Evolutionary conservation across 2,888 invertebrate species (phyloP), one percentile per base, ranked within the genome.

Genomic region (Lithophane semibrunnea): DNA sequence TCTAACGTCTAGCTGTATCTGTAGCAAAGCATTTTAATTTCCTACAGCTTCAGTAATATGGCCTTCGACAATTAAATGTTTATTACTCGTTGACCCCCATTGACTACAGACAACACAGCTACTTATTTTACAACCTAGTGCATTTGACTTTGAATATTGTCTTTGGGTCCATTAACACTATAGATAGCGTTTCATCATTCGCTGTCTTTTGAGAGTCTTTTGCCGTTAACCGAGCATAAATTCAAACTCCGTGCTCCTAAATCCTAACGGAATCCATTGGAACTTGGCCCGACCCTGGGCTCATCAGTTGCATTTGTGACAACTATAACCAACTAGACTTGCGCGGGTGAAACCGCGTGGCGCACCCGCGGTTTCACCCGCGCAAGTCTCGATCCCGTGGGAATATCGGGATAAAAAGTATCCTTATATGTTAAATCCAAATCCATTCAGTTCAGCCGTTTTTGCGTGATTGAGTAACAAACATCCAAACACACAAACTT

Each of bases 51-150:
- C 52, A 52, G 52, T 37, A 42, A 49, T 49, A 21, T 10, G 10
- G n/a, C 7, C 44, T 37, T 18, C n/a, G 8, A 47, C 47, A n/a
- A 10, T 44, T 65, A 29, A 13, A 42, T 44, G 5, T 44, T 75
- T 73, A 44, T 61, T 77, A n/a, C 58, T 77, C 5, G 49, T 65
- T 65, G 7, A 56, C 9, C 13, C 5, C 29, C 52, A 52, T 8
- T 7, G 52, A 52, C 52, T 52, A 52, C 16, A 52, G 18, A 52
- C 52, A 52, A 52, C 18, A 52, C 18, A 44, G 44, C 44, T 44
- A 44, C 44, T 44, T 44, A 44, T 44, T 54, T 64, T 37, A 54
- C 18, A 29, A 16, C 16, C 44, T 9, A 2, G 16, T 37, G 24
- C 18, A 71, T 24, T 74, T 16, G 12, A 24, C 42, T 70, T 18